phyloP scores from a whole-genome alignment of 1,140 invertebrate genomes.

The Sweltsa coloradensis region DNA sequence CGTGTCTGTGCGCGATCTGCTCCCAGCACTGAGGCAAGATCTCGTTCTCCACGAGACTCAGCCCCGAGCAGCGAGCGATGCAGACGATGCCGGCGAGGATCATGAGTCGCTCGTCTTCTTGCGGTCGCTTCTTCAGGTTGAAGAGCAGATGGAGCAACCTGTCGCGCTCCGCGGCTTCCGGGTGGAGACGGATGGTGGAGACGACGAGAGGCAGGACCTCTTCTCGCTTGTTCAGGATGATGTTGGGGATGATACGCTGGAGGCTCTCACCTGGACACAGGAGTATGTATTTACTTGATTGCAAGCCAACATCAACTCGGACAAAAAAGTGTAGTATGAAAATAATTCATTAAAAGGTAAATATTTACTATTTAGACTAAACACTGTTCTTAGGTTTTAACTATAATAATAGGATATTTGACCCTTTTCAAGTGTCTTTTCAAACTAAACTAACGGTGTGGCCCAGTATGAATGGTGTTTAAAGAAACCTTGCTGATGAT shows the following conservation, averaged over 20 bases:
- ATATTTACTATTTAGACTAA: too few species aligned
- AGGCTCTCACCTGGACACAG: too few species aligned
- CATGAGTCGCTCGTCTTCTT: conserved; percentile 51
- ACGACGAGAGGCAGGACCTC: conserved; percentile 61
- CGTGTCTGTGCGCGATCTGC: conserved; percentile 58
- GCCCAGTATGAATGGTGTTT: too few species aligned
- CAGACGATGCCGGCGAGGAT: conserved; percentile 51
- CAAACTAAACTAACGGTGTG: too few species aligned
- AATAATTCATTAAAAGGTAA: too few species aligned
- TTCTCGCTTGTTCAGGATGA: conserved; percentile 54
- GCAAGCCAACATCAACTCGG: too few species aligned
- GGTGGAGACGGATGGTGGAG: conserved; percentile 48
- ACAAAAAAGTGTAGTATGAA: too few species aligned
- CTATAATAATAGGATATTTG: too few species aligned
- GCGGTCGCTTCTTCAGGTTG: conserved; percentile 63
- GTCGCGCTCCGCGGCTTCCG: conserved; percentile 44
- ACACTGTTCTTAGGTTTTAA: too few species aligned
- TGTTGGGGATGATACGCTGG: conserved; percentile 48
- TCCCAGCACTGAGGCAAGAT: conserved; percentile 69
- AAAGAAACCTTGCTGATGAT: too few species aligned
- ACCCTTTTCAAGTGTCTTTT: too few species aligned
- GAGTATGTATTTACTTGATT: too few species aligned
- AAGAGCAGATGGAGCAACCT: conserved; percentile 56
- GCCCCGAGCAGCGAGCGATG: conserved; percentile 40
- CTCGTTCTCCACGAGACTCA: conserved; percentile 46